A percentile compares a stretch with the other conserved stretches of the same genome.
phyloP scores from a whole-genome alignment of 2,888 invertebrate genomes.

The Magallana nippona region DNA sequence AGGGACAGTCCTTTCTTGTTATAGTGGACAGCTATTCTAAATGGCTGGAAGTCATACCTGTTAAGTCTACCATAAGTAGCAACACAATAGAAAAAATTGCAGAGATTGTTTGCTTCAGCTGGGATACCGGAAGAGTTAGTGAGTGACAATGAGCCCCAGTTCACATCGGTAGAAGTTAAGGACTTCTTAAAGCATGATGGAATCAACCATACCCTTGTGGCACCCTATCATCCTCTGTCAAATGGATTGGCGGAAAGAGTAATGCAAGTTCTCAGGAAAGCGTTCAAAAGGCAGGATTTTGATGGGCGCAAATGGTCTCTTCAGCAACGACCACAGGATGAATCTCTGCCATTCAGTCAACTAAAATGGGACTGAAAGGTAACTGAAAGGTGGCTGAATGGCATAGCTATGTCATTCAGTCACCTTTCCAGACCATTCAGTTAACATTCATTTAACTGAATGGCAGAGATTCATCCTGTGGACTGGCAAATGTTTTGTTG shows the following conservation, averaged over 20 bases:
- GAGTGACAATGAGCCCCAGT: conserved; percentile 53
- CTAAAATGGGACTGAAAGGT: no score
- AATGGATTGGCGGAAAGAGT: conserved; percentile 54
- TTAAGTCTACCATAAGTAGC: conserved; percentile 46
- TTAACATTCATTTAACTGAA: no score
- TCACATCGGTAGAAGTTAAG: conserved; percentile 50
- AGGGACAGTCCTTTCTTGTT: conserved; percentile 47
- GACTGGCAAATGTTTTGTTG: conserved; percentile 48
- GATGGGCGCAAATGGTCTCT: conserved; percentile 40
- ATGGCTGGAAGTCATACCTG: conserved; percentile 53
- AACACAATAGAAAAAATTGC: conserved; percentile 47
- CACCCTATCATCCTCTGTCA: conserved; percentile 51
- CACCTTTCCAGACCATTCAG: no score
- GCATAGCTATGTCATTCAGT: no score
- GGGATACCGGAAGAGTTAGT: conserved; percentile 48
- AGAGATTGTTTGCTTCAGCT: conserved; percentile 45
- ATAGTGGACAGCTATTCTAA: conserved; percentile 51
- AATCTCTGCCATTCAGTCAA: no score
- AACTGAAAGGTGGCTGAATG: no score
- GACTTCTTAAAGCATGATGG: conserved; percentile 51
- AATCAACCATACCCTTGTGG: conserved; percentile 50
- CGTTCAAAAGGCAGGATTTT: conserved; percentile 43
- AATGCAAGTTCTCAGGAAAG: conserved; percentile 50
- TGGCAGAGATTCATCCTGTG: no score
- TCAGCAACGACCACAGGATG: conserved; percentile 41